Percentiles rank a stretch among this genome's conserved stretches.
These are phyloP conservation scores for Diploscapter pachys DNA, from an alignment of 1,140 invertebrate species.

Conservation along the genomic window DNA sequence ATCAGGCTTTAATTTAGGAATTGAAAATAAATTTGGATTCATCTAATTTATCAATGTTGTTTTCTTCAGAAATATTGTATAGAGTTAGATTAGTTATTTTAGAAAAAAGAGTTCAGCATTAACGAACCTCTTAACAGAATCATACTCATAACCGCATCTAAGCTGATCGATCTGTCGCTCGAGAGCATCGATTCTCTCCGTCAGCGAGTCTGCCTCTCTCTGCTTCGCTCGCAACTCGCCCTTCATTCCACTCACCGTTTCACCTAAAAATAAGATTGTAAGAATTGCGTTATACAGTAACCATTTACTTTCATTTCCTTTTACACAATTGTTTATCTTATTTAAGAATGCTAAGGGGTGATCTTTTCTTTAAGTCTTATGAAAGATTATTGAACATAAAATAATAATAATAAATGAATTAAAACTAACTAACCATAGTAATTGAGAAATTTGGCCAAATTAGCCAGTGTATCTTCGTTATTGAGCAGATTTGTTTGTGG, in stretches of 20 bases:
- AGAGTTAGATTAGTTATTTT: no score
- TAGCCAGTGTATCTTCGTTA: conserved; percentile 53
- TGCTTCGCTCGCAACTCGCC: conserved; percentile 47
- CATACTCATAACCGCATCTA: conserved; percentile 49
- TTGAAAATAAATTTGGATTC: no score
- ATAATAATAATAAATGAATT: no score
- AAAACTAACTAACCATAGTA: conserved; percentile 47
- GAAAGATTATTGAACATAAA: neutral
- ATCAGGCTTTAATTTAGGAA: no score
- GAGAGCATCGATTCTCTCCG: conserved; percentile 42
- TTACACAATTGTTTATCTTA: neutral
- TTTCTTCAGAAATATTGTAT: no score
- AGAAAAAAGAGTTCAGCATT: no score
- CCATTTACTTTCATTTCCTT: no score
- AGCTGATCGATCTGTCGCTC: conserved; percentile 53
- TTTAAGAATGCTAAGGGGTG: neutral
- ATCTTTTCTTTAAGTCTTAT: neutral
- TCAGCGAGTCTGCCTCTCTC: conserved; percentile 35
- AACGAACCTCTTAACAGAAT: conserved; percentile 52
- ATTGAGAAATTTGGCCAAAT: conserved; percentile 50
- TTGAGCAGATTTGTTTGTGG: conserved; percentile 38
- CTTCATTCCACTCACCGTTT: conserved; percentile 44
- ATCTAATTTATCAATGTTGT: no score
- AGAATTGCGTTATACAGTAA: no score
- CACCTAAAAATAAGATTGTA: conserved; percentile 35